These are phyloP conservation scores for Triplophysa yarkandensis DNA, from an alignment of 2,797 vertebrate species.

Conservation along the genomic window DNA sequence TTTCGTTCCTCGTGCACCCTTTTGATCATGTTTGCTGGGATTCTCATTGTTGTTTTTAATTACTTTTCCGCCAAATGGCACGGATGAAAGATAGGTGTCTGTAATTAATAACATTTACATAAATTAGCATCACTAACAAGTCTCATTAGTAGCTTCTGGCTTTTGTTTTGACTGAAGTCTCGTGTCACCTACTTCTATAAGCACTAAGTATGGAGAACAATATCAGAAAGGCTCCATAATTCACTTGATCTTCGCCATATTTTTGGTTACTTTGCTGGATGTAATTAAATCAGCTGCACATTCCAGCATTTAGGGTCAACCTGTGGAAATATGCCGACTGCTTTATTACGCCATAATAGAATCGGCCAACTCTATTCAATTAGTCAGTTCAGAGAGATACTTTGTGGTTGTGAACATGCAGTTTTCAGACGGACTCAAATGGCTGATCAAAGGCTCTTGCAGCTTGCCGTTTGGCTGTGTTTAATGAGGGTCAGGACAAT, in stretches of 20 bases:
- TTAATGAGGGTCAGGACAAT: conserved; percentile 73
- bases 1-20: conserved; percentile 82
- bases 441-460: conserved; percentile 69
- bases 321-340: conserved; percentile 67
- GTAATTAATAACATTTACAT: conserved; percentile 99
- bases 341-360: conserved; percentile 65
- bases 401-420: conserved; percentile 58
- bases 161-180: conserved; percentile 89
- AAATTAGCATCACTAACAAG: conserved; percentile 99
- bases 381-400: conserved; percentile 69
- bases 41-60: conserved; percentile 97
- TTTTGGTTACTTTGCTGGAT: conserved; percentile 74
- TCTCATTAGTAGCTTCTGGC: conserved; percentile 91
- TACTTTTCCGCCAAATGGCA: conserved; percentile 95
- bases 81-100: conserved; percentile 99
- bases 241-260: conserved; percentile 76
- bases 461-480: conserved; percentile 71
- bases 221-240: conserved; percentile 66
- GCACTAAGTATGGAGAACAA: conserved; percentile 74
- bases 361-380: conserved; percentile 70
- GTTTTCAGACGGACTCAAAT: conserved; percentile 69
- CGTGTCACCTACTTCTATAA: conserved; percentile 79
- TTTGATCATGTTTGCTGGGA: conserved; percentile 94
- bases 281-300: conserved; percentile 72
- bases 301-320: conserved; percentile 71